Percentiles rank a stretch among this genome's conserved stretches.
These are phyloP conservation scores for Ianthella basta DNA, from an alignment of 37 sponge, comb jelly and placozoan species.

Conservation along the genomic window DNA sequence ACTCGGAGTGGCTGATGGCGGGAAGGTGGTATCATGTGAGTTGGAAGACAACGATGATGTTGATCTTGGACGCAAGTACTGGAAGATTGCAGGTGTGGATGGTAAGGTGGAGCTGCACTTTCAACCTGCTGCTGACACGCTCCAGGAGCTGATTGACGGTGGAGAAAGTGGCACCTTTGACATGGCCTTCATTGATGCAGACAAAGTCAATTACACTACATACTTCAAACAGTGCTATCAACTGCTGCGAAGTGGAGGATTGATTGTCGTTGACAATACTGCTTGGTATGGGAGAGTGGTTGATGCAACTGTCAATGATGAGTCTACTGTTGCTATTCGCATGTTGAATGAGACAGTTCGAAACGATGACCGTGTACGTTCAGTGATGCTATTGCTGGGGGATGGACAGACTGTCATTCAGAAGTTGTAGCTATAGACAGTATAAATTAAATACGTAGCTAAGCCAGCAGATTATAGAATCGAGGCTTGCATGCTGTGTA, in stretches of 20 bases:
- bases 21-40: conserved; percentile 90
- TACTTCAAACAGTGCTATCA: conserved; percentile 62
- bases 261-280: conserved; percentile 85
- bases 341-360: conserved; percentile 59
- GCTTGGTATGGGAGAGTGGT: conserved; percentile 75
- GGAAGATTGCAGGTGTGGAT: conserved; percentile 79
- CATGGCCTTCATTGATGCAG: conserved; percentile 86
- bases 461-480: no score
- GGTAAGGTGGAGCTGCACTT: conserved; percentile 80
- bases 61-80: conserved; percentile 65
- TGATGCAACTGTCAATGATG: conserved; percentile 47
- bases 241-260: conserved; percentile 75
- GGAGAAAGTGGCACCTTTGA: conserved; percentile 87
- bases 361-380: conserved; percentile 69
- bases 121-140: conserved; percentile 71
- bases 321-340: conserved; percentile 59
- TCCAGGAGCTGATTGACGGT: conserved; percentile 69
- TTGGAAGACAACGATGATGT: conserved; percentile 57
- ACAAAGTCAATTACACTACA: conserved; percentile 65
- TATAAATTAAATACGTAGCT: no score
- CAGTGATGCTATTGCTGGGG: conserved; percentile 48
- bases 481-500: no score
- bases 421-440: conserved; percentile 5
- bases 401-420: conserved; percentile 62
- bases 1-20: conserved; percentile 64